Evolutionary conservation across 2,888 invertebrate species (phyloP).

Genomic region (Dolichomitus sp.): DNA sequence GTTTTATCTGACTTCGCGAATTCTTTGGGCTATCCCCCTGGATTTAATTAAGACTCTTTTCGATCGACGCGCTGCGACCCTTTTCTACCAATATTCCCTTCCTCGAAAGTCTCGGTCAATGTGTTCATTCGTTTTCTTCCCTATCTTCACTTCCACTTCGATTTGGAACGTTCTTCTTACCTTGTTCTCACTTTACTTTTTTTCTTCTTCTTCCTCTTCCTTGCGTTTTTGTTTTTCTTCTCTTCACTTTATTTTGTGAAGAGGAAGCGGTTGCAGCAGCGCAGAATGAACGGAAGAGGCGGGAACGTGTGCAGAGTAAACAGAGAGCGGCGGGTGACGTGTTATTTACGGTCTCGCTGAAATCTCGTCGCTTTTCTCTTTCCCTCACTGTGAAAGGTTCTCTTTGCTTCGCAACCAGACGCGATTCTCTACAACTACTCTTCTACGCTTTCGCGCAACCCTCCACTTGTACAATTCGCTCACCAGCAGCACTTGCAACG

Average conservation of each 20-base stretch:
- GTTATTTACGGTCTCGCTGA: slow-evolving; percentile 60
- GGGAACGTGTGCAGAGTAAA: slow-evolving; percentile 41
- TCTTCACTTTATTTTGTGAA: slow-evolving; percentile 7
- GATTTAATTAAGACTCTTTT: slow-evolving; percentile 65
- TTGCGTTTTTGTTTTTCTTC: slow-evolving; percentile 5
- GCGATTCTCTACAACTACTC: slow-evolving; percentile 17
- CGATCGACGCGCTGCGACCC: slow-evolving; percentile 58
- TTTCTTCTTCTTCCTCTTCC: slow-evolving; percentile 10
- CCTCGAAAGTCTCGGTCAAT: slow-evolving; percentile 16
- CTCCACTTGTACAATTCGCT: slow-evolving; percentile 23
- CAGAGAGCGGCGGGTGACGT: slow-evolving; percentile 52
- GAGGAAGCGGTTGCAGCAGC: slow-evolving; percentile 26
- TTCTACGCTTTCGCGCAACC: slow-evolving; percentile 27
- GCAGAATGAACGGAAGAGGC: slow-evolving; percentile 31
- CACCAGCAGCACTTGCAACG: background rate
- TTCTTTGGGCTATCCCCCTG: slow-evolving; percentile 46
- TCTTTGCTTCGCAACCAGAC: slow-evolving; percentile 28
- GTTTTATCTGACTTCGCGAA: slow-evolving; percentile 56
- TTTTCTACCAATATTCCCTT: slow-evolving; percentile 59
- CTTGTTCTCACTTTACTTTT: slow-evolving; percentile 4
- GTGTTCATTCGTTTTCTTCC: slow-evolving; percentile 56
- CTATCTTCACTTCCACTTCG: slow-evolving; percentile 44
- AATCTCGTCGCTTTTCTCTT: slow-evolving; percentile 34
- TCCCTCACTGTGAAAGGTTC: slow-evolving; percentile 1
- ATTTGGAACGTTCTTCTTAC: slow-evolving; percentile 44